Conservation (phyloP, 2,888 invertebrate genomes). For the Eurois occulta region DNA sequence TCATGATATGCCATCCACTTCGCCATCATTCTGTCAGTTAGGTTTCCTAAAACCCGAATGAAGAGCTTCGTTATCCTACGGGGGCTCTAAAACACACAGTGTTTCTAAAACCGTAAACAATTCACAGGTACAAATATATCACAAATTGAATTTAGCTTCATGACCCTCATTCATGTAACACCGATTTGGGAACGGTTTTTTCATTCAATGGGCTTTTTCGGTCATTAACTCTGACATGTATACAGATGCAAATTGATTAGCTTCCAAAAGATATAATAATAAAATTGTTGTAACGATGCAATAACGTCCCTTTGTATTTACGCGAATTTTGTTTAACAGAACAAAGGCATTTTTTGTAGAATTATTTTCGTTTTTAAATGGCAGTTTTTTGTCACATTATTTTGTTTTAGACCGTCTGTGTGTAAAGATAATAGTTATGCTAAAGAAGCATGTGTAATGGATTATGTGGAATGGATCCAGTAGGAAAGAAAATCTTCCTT, state of each 20-base stretch:
- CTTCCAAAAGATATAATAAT: constrained; percentile 65
- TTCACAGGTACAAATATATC: constrained; percentile 52
- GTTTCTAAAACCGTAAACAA: constrained; percentile 25
- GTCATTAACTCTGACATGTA: constrained; percentile 62
- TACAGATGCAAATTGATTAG: constrained; percentile 64
- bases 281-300: constrained; percentile 63
- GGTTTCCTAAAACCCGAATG: neutral
- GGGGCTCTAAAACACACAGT: constrained; percentile 17
- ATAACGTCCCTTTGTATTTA: constrained; percentile 57
- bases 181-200: constrained; percentile 62
- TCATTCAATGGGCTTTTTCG: constrained; percentile 61
- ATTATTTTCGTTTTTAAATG: constrained; percentile 16
- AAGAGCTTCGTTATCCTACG: neutral
- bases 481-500: neutral
- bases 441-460: neutral
- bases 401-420: neutral
- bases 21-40: neutral
- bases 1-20: neutral
- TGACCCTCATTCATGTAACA: constrained; percentile 62
- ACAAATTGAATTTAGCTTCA: constrained; percentile 64
- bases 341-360: constrained; percentile 27
- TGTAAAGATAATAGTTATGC: neutral
- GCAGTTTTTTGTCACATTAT: neutral
- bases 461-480: too few species aligned
- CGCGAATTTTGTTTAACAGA: constrained; percentile 32